Evolutionary conservation across 2,113 vertebrate species (phyloP).

Genomic region (Crotalus viridis): DNA sequence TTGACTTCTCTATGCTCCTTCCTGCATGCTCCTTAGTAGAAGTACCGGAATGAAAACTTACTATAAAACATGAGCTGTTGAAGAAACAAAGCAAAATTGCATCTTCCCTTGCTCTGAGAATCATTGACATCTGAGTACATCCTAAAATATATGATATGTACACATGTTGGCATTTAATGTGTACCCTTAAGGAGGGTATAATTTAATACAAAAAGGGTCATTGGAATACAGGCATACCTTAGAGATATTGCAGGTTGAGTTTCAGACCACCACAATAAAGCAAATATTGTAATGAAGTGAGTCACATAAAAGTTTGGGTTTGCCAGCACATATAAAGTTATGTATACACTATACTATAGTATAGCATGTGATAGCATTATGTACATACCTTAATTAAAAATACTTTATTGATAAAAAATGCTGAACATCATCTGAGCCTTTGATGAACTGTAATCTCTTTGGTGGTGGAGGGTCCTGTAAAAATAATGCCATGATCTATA

Average conservation of each 20-base stretch:
- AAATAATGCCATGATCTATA: not conserved
- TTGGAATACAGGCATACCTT: not conserved
- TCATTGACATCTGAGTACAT: not conserved
- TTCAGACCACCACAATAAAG: not conserved
- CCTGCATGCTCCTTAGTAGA: conserved; percentile 4
- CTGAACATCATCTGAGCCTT: not conserved
- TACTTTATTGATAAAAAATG: not conserved
- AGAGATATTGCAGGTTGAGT: not conserved
- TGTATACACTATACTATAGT: not conserved
- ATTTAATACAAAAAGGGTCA: not conserved
- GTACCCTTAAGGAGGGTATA: not conserved
- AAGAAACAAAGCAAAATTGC: not conserved
- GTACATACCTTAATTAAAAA: not conserved
- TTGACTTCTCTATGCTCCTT: conserved; percentile 18
- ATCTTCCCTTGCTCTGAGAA: not conserved
- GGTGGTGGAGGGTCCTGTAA: not conserved
- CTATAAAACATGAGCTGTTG: not conserved
- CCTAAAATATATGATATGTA: not conserved
- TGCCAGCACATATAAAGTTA: not conserved
- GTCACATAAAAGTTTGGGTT: not conserved
- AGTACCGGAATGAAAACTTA: not conserved
- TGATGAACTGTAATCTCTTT: not conserved
- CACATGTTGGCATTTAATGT: not conserved
- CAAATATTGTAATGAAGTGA: not conserved
- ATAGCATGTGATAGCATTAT: not conserved